Conservation (phyloP, 2,113 vertebrate genomes). For the Caretta caretta region DNA sequence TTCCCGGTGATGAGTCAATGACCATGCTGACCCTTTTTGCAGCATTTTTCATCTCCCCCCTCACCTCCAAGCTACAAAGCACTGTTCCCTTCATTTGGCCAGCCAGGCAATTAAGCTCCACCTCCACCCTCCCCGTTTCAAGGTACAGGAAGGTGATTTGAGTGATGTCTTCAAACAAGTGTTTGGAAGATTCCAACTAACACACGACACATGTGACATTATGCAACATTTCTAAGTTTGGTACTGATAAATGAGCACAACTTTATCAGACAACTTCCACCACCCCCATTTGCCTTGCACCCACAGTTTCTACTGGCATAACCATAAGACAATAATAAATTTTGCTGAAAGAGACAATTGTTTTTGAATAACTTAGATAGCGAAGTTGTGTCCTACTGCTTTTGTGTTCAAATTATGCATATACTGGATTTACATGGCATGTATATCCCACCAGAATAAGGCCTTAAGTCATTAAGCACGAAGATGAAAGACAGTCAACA, state of each 20-base stretch:
- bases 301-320: not conserved
- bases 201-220: not conserved
- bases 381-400: not conserved
- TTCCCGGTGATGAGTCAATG: no score
- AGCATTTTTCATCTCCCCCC: no score
- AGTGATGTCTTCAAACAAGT: constrained; percentile 2
- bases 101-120: no score
- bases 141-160: not conserved
- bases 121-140: no score
- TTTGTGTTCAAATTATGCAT: not conserved
- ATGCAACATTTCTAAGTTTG: not conserved
- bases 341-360: not conserved
- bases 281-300: not conserved
- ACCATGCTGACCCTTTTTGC: no score
- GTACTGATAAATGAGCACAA: not conserved
- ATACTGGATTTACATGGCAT: not conserved
- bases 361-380: not conserved
- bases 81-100: no score
- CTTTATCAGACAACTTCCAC: not conserved
- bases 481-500: not conserved
- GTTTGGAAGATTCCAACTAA: not conserved
- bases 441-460: not conserved
- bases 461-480: constrained; percentile 7
- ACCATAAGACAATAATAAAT: not conserved
- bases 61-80: no score